These are phyloP conservation scores for Morpho achilles DNA, from an alignment of 2,888 invertebrate genomes.

Conservation along the genomic window DNA sequence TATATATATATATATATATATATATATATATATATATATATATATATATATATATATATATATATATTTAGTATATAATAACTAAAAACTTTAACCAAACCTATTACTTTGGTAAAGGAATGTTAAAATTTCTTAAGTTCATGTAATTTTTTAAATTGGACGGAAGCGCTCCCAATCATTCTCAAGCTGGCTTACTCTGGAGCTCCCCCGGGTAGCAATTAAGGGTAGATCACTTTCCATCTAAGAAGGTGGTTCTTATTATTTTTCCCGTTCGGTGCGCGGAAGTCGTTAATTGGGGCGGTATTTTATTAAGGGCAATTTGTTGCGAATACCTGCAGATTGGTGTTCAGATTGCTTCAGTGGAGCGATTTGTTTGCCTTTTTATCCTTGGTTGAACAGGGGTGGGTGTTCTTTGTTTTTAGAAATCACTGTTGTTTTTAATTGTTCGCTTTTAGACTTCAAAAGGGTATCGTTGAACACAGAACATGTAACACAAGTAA, in stretches of 20 bases:
- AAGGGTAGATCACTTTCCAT: slow-evolving; percentile 57
- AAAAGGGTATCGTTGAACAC: too few species aligned
- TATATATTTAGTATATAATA: too few species aligned
- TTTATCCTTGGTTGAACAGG: slow-evolving; percentile 20
- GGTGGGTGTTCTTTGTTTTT: slow-evolving; percentile 6
- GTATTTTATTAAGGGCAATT: slow-evolving; percentile 75
- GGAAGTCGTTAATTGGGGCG: slow-evolving; percentile 65
- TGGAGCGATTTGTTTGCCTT: slow-evolving; percentile 46
- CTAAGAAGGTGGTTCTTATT: slow-evolving; percentile 68
- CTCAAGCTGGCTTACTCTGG: slow-evolving; percentile 19
- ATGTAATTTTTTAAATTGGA: slow-evolving; percentile 24
- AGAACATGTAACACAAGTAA: too few species aligned
- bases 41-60: too few species aligned
- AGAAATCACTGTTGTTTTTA: background rate
- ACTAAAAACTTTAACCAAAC: too few species aligned
- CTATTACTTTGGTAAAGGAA: background rate
- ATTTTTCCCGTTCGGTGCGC: slow-evolving; percentile 49
- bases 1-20: too few species aligned
- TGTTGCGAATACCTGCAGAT: slow-evolving; percentile 70
- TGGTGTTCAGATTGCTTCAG: slow-evolving; percentile 38
- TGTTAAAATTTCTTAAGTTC: slow-evolving; percentile 5
- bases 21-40: too few species aligned
- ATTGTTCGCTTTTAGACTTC: too few species aligned
- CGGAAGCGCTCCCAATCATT: slow-evolving; percentile 13
- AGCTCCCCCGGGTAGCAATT: slow-evolving; percentile 29